Evolutionary conservation across 2,888 invertebrate genomes (phyloP).

Genomic region (Eilema caniola): DNA sequence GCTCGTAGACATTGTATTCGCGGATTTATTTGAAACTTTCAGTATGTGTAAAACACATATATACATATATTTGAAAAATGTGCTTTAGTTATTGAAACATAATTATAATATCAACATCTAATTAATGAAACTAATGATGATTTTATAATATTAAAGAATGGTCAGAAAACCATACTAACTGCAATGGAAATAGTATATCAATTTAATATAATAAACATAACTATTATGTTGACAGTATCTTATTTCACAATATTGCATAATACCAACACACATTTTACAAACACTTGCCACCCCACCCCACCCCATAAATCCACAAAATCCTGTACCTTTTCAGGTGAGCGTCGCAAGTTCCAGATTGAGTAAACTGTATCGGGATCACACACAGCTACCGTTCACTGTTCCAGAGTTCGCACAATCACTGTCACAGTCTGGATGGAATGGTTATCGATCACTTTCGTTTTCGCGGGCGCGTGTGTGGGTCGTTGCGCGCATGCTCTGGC

Average conservation of each 20-base stretch:
- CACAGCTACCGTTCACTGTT: constrained; percentile 83
- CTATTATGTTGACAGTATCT: background rate
- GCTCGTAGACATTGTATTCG: constrained; percentile 15
- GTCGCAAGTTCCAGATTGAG: constrained; percentile 64
- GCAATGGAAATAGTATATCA: background rate
- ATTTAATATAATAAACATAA: background rate
- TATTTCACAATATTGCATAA: constrained; percentile 20
- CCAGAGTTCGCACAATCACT: constrained; percentile 80
- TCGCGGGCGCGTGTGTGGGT: constrained; percentile 62
- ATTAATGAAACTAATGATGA: background rate
- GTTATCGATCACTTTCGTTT: constrained; percentile 80
- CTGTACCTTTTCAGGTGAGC: constrained; percentile 79
- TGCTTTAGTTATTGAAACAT: constrained; percentile 3
- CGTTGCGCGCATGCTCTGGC: constrained; percentile 64
- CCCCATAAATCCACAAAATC: constrained; percentile 58
- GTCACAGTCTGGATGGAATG: constrained; percentile 67
- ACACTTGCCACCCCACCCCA: constrained; percentile 36
- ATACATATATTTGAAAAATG: constrained; percentile 33
- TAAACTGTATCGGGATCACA: constrained; percentile 84
- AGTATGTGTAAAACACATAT: constrained; percentile 10
- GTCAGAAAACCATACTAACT: background rate
- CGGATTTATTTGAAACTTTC: background rate
- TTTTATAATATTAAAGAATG: background rate
- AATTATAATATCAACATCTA: background rate
- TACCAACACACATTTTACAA: constrained; percentile 44